Percentiles rank a stretch among this genome's conserved stretches.
phyloP scores from a whole-genome alignment of 1,140 invertebrate genomes.

The Drosophila malerkotliana region DNA sequence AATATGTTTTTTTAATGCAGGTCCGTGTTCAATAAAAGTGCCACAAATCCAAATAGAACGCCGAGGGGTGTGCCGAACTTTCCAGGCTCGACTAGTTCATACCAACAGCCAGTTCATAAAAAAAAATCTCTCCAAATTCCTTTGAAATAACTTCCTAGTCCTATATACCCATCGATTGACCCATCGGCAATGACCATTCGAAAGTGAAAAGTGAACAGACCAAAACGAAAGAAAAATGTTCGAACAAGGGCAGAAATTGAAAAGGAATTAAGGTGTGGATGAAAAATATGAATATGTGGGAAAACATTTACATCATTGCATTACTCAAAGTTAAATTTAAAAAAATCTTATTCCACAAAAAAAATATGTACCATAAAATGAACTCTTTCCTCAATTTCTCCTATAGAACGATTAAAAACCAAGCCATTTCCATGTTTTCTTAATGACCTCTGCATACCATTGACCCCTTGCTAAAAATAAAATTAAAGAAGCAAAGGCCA shows the following conservation, averaged over 20 bases:
- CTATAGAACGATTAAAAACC: not conserved
- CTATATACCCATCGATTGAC: not conserved
- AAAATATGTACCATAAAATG: too few relatives aligned
- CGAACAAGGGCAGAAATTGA: slow-evolving; percentile 23
- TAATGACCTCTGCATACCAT: slow-evolving; percentile 18
- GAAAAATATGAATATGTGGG: slow-evolving; percentile 3
- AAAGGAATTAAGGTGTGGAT: slow-evolving; percentile 28
- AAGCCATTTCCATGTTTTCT: not conserved
- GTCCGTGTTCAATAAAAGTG: slow-evolving; percentile 66
- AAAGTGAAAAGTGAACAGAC: slow-evolving; percentile 16
- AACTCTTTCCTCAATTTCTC: too few relatives aligned
- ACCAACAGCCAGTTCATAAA: not conserved
- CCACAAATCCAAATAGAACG: slow-evolving; percentile 53
- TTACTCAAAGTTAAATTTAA: not conserved
- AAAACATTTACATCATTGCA: slow-evolving; percentile 9
- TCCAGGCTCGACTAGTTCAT: slow-evolving; percentile 5
- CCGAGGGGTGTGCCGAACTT: not conserved
- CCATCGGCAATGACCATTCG: not conserved
- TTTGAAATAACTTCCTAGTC: not conserved
- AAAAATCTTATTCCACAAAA: not conserved
- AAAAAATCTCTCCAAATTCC: too few relatives aligned
- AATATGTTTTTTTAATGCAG: slow-evolving; percentile 78
- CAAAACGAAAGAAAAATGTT: slow-evolving; percentile 21
- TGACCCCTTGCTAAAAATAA: slow-evolving; percentile 15
- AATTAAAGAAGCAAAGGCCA: not conserved